Conservation (phyloP, 2,113 vertebrate species). For the Lethenteron camtschaticum region DNA sequence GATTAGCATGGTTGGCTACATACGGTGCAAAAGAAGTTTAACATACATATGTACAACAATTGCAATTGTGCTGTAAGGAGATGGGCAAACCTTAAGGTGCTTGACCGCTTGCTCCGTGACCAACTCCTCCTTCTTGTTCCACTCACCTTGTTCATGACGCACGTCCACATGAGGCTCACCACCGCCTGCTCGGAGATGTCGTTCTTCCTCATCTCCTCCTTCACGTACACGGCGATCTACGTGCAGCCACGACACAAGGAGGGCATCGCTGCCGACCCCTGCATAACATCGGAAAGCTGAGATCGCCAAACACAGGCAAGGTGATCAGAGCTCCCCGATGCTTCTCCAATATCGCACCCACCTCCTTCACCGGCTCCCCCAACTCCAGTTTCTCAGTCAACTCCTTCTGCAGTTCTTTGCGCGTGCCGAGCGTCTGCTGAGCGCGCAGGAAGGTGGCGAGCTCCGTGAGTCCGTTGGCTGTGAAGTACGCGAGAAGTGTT, state of each 20-base stretch:
- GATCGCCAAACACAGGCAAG: too few relatives aligned
- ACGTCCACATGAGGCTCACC: slow-evolving; percentile 60
- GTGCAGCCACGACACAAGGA: too few relatives aligned
- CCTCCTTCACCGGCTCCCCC: slow-evolving; percentile 65
- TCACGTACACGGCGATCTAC: slow-evolving; percentile 56
- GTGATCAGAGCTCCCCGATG: background rate
- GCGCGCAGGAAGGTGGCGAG: slow-evolving; percentile 54
- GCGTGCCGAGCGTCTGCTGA: slow-evolving; percentile 58
- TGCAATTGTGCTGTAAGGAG: background rate
- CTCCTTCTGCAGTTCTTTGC: slow-evolving; percentile 72
- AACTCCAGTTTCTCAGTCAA: slow-evolving; percentile 61
- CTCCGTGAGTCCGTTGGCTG: slow-evolving; percentile 57
- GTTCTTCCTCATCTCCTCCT: slow-evolving; percentile 73
- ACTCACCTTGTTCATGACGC: slow-evolving; percentile 66
- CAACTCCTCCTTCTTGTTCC: slow-evolving; percentile 79
- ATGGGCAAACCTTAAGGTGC: slow-evolving; percentile 44
- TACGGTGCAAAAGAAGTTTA: background rate
- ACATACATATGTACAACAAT: background rate
- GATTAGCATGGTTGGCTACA: too few relatives aligned
- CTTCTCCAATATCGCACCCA: slow-evolving; percentile 15
- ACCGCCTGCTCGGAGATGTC: slow-evolving; percentile 51
- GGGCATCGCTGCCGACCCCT: too few relatives aligned
- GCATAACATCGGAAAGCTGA: too few relatives aligned
- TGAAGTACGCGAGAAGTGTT: slow-evolving; percentile 72
- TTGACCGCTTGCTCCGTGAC: slow-evolving; percentile 72